Conservation (phyloP, 2,797 vertebrate genomes). For the Tokudaia muenninki region DNA sequence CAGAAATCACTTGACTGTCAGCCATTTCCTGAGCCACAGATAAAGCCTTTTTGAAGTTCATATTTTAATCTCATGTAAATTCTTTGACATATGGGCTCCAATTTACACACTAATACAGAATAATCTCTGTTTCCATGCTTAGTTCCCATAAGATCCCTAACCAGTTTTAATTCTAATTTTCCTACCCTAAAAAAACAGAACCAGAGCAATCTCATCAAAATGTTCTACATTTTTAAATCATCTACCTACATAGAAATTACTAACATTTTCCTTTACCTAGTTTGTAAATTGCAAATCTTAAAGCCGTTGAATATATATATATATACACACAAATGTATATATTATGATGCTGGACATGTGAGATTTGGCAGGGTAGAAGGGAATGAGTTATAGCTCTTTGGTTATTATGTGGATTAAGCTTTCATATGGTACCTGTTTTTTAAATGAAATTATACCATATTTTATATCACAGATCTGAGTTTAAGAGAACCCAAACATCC, state of each 20-base stretch:
- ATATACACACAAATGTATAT: background rate
- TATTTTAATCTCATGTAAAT: conserved; percentile 13
- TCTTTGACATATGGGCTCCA: background rate
- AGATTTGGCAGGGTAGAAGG: background rate
- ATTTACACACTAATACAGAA: background rate
- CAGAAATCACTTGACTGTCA: background rate
- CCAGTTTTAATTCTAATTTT: background rate
- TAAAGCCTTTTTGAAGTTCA: conserved; percentile 37
- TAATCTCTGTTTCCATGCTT: background rate
- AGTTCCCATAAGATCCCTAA: background rate
- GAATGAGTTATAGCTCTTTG: background rate
- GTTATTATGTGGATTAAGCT: conserved; percentile 26
- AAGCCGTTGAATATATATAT: background rate
- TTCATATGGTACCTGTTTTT: background rate
- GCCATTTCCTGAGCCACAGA: background rate
- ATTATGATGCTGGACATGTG: background rate
- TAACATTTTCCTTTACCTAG: background rate
- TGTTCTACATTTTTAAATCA: background rate
- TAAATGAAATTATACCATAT: background rate
- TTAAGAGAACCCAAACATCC: background rate
- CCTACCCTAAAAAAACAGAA: background rate
- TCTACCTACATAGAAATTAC: background rate
- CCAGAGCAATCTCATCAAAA: background rate
- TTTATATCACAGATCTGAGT: background rate
- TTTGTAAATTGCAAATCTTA: background rate